A percentile compares a stretch with the other conserved stretches of the same genome.
phyloP scores from a whole-genome alignment of 2,797 vertebrate genomes.

The Synanceia verrucosa region DNA sequence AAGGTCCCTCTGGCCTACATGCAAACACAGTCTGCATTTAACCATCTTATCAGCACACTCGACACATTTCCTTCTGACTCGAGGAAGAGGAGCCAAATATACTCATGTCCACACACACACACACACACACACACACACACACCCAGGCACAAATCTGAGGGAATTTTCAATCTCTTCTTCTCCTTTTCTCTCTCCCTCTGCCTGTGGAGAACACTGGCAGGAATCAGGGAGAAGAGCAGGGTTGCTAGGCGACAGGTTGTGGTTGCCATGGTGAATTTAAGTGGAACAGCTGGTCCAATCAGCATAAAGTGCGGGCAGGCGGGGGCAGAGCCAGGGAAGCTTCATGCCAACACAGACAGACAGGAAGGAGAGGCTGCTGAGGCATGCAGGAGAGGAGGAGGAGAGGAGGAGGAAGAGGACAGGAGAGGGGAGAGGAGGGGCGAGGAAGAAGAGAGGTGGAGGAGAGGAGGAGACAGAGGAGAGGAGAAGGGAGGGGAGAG shows the following conservation, averaged over 20 bases:
- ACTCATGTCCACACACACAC: slow-evolving; percentile 24
- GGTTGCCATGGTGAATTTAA: slow-evolving; percentile 98
- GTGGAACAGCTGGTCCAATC: slow-evolving; percentile 97
- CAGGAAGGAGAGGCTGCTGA: slow-evolving; percentile 84
- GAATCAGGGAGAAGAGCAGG: slow-evolving; percentile 86
- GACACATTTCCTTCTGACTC: slow-evolving; percentile 69
- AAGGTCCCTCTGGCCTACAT: slow-evolving; percentile 60
- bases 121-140: slow-evolving; percentile 7
- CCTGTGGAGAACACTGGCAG: slow-evolving; percentile 92
- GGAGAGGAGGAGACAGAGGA: slow-evolving; percentile 9
- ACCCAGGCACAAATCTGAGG: slow-evolving; percentile 74
- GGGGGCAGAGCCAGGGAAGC: slow-evolving; percentile 88
- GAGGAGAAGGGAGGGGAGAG: background rate
- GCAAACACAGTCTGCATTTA: slow-evolving; percentile 59
- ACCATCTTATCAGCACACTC: slow-evolving; percentile 70
- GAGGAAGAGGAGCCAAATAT: slow-evolving; percentile 61
- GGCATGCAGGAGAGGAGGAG: slow-evolving; percentile 71
- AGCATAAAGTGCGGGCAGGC: slow-evolving; percentile 88
- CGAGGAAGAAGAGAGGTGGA: slow-evolving; percentile 15
- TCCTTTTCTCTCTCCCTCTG: slow-evolving; percentile 75
- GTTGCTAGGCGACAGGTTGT: slow-evolving; percentile 96
- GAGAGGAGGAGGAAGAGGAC: slow-evolving; percentile 11
- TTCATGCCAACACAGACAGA: slow-evolving; percentile 86
- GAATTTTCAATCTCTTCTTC: slow-evolving; percentile 83
- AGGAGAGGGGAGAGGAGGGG: slow-evolving; percentile 26